Conservation (phyloP, 30 jellyfish, hydroid and myxozoan genomes). For the Pelagia noctiluca region DNA sequence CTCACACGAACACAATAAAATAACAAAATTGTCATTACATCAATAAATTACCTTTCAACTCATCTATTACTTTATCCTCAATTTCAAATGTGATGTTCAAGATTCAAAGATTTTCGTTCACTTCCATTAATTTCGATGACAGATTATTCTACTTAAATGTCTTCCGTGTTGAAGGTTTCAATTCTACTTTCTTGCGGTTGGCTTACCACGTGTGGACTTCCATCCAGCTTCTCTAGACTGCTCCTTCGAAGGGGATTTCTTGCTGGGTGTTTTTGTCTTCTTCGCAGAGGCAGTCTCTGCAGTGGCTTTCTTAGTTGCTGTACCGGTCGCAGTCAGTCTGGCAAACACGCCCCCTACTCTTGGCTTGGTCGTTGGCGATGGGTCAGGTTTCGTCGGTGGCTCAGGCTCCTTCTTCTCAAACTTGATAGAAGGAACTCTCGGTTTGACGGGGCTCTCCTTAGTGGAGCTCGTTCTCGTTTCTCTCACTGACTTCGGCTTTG, state of each 20-base stretch:
- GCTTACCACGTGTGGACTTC: constrained; percentile 21
- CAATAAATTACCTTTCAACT: too few relatives aligned
- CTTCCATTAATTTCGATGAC: too few relatives aligned
- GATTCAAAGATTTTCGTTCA: too few relatives aligned
- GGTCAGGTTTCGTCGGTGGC: constrained; percentile 41
- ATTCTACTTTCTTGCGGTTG: too few relatives aligned
- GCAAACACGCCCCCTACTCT: constrained; percentile 82
- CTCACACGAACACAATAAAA: too few relatives aligned
- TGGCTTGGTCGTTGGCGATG: constrained; percentile 65
- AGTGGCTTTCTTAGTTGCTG: constrained; percentile 79
- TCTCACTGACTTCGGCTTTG: constrained; percentile 39
- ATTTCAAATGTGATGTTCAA: too few relatives aligned
- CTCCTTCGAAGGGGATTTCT: constrained; percentile 37
- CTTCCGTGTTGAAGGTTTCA: too few relatives aligned
- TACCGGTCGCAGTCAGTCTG: constrained; percentile 70
- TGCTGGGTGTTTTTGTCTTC: constrained; percentile 25
- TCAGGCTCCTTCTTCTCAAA: constrained; percentile 42
- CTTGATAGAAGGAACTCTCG: constrained; percentile 16
- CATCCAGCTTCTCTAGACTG: constrained; percentile 68
- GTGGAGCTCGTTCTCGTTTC: constrained; percentile 45
- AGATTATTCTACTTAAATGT: too few relatives aligned
- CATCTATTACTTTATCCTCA: too few relatives aligned
- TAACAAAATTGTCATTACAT: too few relatives aligned
- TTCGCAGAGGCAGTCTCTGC: constrained; percentile 54
- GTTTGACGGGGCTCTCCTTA: constrained; percentile 32